Evolutionary conservation across 23 tunicate genomes (phyloP).

Genomic region (Halocynthia roretzi): DNA sequence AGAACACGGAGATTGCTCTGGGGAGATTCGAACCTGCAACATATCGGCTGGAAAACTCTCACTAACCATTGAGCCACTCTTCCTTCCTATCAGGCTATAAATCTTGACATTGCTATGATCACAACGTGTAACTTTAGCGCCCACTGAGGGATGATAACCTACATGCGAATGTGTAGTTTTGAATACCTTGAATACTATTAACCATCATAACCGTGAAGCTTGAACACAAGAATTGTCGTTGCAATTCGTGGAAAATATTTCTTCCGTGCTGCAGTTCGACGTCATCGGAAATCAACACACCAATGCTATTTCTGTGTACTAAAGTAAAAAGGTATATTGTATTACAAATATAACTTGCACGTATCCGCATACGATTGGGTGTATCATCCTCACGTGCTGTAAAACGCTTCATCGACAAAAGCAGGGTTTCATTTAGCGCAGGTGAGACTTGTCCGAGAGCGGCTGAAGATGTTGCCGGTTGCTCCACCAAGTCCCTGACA

Average conservation of each 20-base stretch:
- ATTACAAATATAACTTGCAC: no score
- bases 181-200: conserved; percentile 17
- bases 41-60: no score
- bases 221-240: conserved; percentile 1
- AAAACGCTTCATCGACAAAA: not conserved
- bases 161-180: no score
- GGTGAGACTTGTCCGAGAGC: not conserved
- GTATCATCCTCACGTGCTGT: not conserved
- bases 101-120: no score
- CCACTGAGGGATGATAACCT: no score
- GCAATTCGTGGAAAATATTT: conserved; percentile 12
- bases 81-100: no score
- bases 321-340: not conserved
- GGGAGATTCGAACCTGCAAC: no score
- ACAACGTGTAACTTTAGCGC: no score
- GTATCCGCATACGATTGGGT: no score
- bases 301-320: conserved; percentile 33
- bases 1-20: no score
- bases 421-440: not conserved
- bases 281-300: conserved; percentile 14
- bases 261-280: conserved; percentile 17
- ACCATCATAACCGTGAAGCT: conserved; percentile 27
- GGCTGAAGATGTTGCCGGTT: not conserved
- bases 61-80: no score
- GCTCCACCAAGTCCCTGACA: conserved; percentile 8